Percentiles rank a stretch among this genome's conserved stretches.
Evolutionary conservation across 1,140 invertebrate species (phyloP).

Genomic region (Eubasilissa regina): DNA sequence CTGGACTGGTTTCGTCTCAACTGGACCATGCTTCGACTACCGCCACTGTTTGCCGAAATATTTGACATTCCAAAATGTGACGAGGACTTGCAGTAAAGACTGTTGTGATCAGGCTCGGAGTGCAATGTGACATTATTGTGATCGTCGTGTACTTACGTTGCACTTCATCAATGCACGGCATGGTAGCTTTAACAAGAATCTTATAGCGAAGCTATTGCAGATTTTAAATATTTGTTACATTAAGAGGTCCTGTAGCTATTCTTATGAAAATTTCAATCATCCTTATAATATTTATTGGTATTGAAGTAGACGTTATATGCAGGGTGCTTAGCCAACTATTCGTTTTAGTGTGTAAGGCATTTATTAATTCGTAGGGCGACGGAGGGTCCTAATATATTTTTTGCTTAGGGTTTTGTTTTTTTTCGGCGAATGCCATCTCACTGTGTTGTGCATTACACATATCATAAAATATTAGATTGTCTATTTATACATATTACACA

Average conservation of each 20-base stretch:
- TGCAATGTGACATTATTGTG: constrained; percentile 37
- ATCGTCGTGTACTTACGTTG: constrained; percentile 32
- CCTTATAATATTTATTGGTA: constrained; percentile 46
- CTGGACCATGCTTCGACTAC: constrained; percentile 89
- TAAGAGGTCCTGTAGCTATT: constrained; percentile 49
- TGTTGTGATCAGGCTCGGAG: constrained; percentile 8
- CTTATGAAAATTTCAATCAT: constrained; percentile 48
- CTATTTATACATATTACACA: constrained; percentile 22
- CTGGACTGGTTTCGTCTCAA: constrained; percentile 92
- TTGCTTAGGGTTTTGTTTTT: constrained; percentile 20
- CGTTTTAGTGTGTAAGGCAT: constrained; percentile 49
- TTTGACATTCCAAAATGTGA: constrained; percentile 97
- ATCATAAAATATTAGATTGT: constrained; percentile 50
- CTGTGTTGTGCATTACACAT: constrained; percentile 56
- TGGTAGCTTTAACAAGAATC: constrained; percentile 40
- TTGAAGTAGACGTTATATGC: constrained; percentile 50
- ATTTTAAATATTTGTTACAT: constrained; percentile 36
- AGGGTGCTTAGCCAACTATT: constrained; percentile 60
- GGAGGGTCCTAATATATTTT: constrained; percentile 13
- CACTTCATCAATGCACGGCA: background rate
- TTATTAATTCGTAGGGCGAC: constrained; percentile 21
- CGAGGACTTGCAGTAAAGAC: constrained; percentile 54
- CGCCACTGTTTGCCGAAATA: constrained; percentile 96
- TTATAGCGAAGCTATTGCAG: constrained; percentile 43
- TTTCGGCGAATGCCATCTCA: constrained; percentile 38